Percentiles rank a stretch among this genome's conserved stretches.
These are phyloP conservation scores for Poicephalus gulielmi DNA, from an alignment of 2,113 vertebrate species.

Conservation along the genomic window DNA sequence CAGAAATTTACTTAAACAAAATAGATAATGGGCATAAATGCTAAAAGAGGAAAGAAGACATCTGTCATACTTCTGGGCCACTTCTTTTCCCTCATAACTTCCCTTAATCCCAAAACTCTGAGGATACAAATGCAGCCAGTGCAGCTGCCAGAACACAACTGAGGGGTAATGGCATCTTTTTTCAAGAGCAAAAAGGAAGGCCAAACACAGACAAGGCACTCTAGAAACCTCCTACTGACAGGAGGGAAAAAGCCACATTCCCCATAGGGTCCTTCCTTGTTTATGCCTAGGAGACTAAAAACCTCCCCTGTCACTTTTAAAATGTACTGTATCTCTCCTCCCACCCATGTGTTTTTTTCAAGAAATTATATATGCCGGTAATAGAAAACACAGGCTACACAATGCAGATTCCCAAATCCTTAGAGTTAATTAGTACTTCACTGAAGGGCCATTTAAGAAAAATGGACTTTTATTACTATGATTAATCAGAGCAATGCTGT, in stretches of 20 bases:
- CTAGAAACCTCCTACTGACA: background rate
- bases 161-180: background rate
- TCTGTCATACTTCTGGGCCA: background rate
- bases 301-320: background rate
- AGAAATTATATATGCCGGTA: background rate
- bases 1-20: background rate
- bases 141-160: background rate
- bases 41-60: background rate
- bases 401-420: background rate
- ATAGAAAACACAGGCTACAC: background rate
- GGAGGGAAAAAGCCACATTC: background rate
- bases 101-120: background rate
- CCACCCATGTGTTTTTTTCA: background rate
- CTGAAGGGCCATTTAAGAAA: slow-evolving; percentile 10
- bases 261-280: background rate
- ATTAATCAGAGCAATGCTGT: background rate
- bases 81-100: background rate
- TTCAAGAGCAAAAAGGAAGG: background rate
- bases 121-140: background rate
- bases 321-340: background rate
- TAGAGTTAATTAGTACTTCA: slow-evolving; percentile 24
- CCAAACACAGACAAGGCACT: background rate
- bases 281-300: background rate
- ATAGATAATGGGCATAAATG: background rate
- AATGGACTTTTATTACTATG: background rate